A percentile compares a stretch with the other conserved stretches of the same genome.
Evolutionary conservation across 2,113 vertebrate species (phyloP).

Genomic region (Dipodomys merriami): DNA sequence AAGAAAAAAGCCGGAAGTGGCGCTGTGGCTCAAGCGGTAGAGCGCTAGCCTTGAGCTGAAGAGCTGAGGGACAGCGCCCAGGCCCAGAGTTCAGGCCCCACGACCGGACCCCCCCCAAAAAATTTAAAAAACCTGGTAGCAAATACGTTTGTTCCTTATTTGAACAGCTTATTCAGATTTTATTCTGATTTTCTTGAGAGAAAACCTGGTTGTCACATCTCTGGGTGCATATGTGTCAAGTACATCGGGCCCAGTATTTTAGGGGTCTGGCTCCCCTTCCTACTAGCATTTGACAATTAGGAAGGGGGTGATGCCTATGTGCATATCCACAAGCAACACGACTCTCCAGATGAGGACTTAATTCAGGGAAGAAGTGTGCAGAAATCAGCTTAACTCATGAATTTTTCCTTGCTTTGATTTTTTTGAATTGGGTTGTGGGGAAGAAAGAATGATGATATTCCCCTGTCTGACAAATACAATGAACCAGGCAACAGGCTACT

Average conservation of each 20-base stretch:
- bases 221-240: neutral
- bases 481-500: no score
- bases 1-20: no score
- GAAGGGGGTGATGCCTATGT: neutral
- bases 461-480: neutral
- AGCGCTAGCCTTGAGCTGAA: no score
- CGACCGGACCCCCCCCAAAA: no score
- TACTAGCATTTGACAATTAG: neutral
- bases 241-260: accelerated
- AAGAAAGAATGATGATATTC: neutral
- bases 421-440: neutral
- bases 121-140: neutral
- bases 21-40: no score
- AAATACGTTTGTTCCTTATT: neutral
- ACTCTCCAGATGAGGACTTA: neutral
- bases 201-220: neutral
- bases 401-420: neutral
- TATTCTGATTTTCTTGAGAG: neutral
- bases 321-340: neutral
- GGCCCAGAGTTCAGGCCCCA: no score
- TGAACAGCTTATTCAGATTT: neutral
- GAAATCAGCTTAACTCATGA: neutral
- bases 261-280: neutral
- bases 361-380: neutral
- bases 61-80: no score